Evolutionary conservation across 92 coral and sea anemone genomes (phyloP).

Genomic region (Paragorgia papillata): DNA sequence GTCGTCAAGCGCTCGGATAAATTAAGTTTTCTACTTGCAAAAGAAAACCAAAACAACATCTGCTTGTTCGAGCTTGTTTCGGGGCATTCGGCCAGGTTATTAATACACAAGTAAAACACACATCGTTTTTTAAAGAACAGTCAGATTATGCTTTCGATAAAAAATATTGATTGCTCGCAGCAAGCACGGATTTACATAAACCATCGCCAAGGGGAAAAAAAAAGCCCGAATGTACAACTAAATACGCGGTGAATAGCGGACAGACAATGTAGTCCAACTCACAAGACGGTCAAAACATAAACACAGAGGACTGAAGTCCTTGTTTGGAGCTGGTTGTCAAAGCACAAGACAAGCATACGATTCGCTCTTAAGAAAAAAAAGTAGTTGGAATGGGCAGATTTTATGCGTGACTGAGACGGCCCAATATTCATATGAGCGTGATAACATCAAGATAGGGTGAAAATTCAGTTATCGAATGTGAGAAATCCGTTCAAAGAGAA

Average conservation of each 20-base stretch:
- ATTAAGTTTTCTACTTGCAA: background rate
- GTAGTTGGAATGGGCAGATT: too few relatives aligned
- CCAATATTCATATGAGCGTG: background rate
- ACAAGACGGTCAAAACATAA: background rate
- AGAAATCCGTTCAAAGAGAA: background rate
- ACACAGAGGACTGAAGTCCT: background rate
- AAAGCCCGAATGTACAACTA: too few relatives aligned
- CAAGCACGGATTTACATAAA: background rate
- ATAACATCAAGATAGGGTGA: background rate
- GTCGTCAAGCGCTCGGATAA: background rate
- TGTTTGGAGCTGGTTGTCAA: constrained; percentile 7
- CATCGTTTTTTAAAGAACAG: background rate
- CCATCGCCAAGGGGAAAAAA: background rate
- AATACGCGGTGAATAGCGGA: too few relatives aligned
- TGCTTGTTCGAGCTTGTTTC: background rate
- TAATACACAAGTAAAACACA: constrained; percentile 3
- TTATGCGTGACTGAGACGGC: background rate
- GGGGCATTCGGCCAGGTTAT: background rate
- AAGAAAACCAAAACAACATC: background rate
- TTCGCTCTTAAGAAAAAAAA: too few relatives aligned
- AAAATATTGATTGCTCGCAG: background rate
- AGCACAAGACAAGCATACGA: background rate
- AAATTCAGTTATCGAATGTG: background rate
- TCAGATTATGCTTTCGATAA: constrained; percentile 15
- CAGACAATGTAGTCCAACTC: background rate